Base-by-base conservation (phyloP, 2,888 invertebrate genomes). In the Carpatolechia fugitivella region DNA sequence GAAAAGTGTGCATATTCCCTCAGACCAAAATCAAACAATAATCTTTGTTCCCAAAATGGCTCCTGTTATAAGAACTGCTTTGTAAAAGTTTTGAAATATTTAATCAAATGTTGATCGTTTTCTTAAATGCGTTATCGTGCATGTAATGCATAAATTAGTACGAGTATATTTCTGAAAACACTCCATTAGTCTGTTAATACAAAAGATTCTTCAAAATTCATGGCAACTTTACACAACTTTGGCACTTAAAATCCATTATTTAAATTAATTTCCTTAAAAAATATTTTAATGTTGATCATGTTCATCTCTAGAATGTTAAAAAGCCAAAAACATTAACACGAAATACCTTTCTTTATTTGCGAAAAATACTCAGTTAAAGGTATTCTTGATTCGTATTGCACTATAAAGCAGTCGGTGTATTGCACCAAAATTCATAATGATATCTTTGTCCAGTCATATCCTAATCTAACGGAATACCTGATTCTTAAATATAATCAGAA, bases 391-490 rank as follows among this genome's bases (percentile, higher is more conserved):
- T 18, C 18, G 38, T 16, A 41, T 18, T 41, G 40, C 40, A 41
- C 40, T 44, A 51, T 58, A 54, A 48, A 58, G 60, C 58, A 16
- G n/a, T 14, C 10, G 13, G 31, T 31, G 33, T 49, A 49, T 49
- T 49, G 30, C n/a, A 49, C 30, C 48, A 33, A 14, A 49, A 18
- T 49, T 29, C 7, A 20, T 33, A 44, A 11, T 33, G 16, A 44
- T 66, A 51, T 51, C 24, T 51, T 29, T 29, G 29, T 66, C 62
- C 70, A 65, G 80, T 84, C 89, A 90, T 90, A 90, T 89, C 89
- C 78, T 73, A 62, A 73, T 70, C 60, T 51, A 86, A 87, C 86
- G 81, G 76, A 81, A 85, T 88, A 89, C 88, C 89, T 89, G 89
- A 85, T 69, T n/a, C n/a, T n/a, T n/a, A n/a, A 67, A 63, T 58